phyloP scores from a whole-genome alignment of 2,888 invertebrate genomes.

The Scaptodrosophila latifasciaeformis region DNA sequence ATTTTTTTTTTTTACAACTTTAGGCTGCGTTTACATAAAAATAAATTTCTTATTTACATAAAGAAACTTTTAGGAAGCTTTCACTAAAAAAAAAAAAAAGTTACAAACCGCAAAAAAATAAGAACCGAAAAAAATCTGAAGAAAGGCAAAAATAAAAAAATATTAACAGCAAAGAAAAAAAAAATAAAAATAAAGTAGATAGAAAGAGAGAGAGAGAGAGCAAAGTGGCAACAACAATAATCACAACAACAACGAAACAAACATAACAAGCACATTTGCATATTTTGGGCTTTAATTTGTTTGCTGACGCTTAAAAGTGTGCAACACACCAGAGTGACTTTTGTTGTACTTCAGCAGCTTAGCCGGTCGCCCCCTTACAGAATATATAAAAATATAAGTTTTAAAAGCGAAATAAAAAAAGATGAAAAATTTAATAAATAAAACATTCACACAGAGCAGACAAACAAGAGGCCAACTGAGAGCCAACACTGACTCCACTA shows the following conservation, averaged over 20 bases:
- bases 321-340: constrained; percentile 57
- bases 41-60: constrained; percentile 67
- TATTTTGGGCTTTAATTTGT: constrained; percentile 59
- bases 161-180: constrained; percentile 19
- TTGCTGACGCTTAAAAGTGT: constrained; percentile 31
- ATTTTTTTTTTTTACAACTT: constrained; percentile 63
- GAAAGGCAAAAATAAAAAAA: constrained; percentile 8
- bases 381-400: constrained; percentile 20
- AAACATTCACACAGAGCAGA: background rate
- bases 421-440: background rate
- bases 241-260: constrained; percentile 37
- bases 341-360: constrained; percentile 49
- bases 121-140: constrained; percentile 35
- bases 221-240: constrained; percentile 48
- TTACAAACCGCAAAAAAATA: constrained; percentile 13
- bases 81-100: constrained; percentile 1
- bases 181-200: constrained; percentile 42
- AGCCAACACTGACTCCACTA: no score
- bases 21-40: constrained; percentile 61
- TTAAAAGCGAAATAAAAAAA: no score
- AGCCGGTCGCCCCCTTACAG: constrained; percentile 6
- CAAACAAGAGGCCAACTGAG: no score
- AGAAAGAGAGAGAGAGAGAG: constrained; percentile 42
- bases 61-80: constrained; percentile 58
- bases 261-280: constrained; percentile 50